phyloP scores from a whole-genome alignment of 2,797 vertebrate species.

The Philypnodon macrostomus region DNA sequence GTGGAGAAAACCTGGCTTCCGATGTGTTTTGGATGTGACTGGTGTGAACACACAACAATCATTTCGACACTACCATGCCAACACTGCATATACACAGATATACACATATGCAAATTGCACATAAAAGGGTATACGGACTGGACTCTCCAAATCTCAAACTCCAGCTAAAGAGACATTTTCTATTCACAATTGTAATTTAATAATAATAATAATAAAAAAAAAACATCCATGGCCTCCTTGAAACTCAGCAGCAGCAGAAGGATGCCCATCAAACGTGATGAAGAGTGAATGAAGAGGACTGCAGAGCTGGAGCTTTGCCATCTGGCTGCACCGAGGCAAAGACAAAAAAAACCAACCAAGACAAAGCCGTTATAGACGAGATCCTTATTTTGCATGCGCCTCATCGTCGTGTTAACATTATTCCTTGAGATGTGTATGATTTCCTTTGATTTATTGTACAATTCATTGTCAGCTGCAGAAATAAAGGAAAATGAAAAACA shows the following conservation, averaged over 20 bases:
- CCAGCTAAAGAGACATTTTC: constrained; percentile 75
- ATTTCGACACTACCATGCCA: too few relatives aligned
- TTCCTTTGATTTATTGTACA: constrained; percentile 88
- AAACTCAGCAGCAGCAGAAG: constrained; percentile 77
- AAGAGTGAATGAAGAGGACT: constrained; percentile 77
- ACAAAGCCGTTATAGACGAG: constrained; percentile 59
- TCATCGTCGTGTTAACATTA: constrained; percentile 84
- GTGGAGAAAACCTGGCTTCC: too few relatives aligned
- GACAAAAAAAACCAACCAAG: constrained; percentile 21
- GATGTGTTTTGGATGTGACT: too few relatives aligned
- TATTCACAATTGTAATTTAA: constrained; percentile 85
- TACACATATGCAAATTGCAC: too few relatives aligned
- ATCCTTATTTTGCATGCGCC: constrained; percentile 89
- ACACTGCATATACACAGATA: too few relatives aligned
- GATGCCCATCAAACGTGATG: constrained; percentile 76
- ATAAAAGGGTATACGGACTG: too few relatives aligned
- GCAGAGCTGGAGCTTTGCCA: constrained; percentile 77
- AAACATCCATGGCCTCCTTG: too few relatives aligned
- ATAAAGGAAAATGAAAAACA: constrained; percentile 75
- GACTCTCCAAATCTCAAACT: too few relatives aligned
- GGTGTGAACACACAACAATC: too few relatives aligned
- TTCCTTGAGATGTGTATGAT: constrained; percentile 82
- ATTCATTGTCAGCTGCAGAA: constrained; percentile 90
- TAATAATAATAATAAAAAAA: too few relatives aligned
- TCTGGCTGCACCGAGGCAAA: constrained; percentile 74